Percentiles rank a stretch among this genome's conserved stretches.
Conservation (phyloP, 2,888 invertebrate species). For the Drosophila acutilabella region DNA sequence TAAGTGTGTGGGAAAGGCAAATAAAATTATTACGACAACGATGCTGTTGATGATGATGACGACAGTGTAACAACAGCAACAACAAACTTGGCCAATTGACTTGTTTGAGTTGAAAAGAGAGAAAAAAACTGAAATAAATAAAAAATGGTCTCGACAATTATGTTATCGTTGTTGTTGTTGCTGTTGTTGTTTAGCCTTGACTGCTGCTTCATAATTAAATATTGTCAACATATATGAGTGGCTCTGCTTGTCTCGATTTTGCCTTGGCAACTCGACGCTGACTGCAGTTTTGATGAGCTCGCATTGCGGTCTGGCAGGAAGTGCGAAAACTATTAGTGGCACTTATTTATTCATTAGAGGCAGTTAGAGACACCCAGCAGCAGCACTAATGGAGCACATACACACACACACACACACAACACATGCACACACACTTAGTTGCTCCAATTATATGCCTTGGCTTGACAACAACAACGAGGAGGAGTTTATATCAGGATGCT, state of each 20-base stretch:
- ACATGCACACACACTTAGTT: slow-evolving; percentile 25
- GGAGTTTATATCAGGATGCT: slow-evolving; percentile 41
- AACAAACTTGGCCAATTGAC: slow-evolving; percentile 47
- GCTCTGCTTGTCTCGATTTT: slow-evolving; percentile 28
- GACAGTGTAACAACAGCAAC: slow-evolving; percentile 11
- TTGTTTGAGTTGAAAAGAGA: slow-evolving; percentile 35
- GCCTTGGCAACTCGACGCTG: slow-evolving; percentile 15
- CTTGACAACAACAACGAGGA: slow-evolving; percentile 16
- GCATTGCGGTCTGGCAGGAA: slow-evolving; percentile 68
- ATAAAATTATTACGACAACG: slow-evolving; percentile 68
- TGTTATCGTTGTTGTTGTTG: slow-evolving; percentile 43
- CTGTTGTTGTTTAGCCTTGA: slow-evolving; percentile 35
- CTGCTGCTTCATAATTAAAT: slow-evolving; percentile 71
- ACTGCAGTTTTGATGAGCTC: slow-evolving; percentile 69
- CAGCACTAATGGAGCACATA: slow-evolving; percentile 46
- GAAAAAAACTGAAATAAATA: slow-evolving; percentile 1
- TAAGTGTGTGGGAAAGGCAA: slow-evolving; percentile 70
- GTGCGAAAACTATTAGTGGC: slow-evolving; percentile 83
- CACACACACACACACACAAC: slow-evolving; percentile 32
- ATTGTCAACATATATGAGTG: slow-evolving; percentile 66
- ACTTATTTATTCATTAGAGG: slow-evolving; percentile 84
- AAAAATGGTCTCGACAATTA: slow-evolving; percentile 44
- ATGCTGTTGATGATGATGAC: slow-evolving; percentile 31
- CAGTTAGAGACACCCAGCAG: slow-evolving; percentile 73
- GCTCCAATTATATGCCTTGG: slow-evolving; percentile 67